These are phyloP conservation scores for Maniola hyperantus DNA, from an alignment of 2,888 invertebrate genomes.

Conservation along the genomic window DNA sequence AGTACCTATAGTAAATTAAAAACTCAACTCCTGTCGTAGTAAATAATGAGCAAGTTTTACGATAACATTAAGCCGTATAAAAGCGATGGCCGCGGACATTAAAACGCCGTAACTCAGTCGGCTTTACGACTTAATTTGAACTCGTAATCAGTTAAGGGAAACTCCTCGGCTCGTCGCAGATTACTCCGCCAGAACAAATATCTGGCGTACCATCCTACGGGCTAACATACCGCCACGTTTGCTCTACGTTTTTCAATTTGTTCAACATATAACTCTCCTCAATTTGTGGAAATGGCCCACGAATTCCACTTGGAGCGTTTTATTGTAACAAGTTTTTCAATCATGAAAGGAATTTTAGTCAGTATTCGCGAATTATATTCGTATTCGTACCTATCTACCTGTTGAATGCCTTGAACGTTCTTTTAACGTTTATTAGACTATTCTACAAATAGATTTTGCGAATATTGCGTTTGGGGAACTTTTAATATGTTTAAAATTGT, in stretches of 20 bases:
- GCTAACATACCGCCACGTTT: slow-evolving; percentile 43
- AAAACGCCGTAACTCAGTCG: slow-evolving; percentile 71
- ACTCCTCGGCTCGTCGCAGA: slow-evolving; percentile 51
- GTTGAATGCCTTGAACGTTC: slow-evolving; percentile 27
- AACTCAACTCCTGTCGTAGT: slow-evolving; percentile 22
- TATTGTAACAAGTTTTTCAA: slow-evolving; percentile 42
- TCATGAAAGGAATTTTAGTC: slow-evolving; percentile 38
- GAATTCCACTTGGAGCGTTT: slow-evolving; percentile 36
- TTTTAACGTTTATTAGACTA: slow-evolving; percentile 6
- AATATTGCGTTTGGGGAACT: not conserved
- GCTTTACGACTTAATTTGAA: slow-evolving; percentile 79
- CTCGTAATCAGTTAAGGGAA: slow-evolving; percentile 75
- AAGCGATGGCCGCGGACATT: slow-evolving; percentile 42
- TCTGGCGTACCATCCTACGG: slow-evolving; percentile 58
- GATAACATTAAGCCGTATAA: slow-evolving; percentile 30
- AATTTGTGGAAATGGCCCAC: slow-evolving; percentile 41
- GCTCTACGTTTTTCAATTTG: slow-evolving; percentile 47
- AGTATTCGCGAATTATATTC: slow-evolving; percentile 25
- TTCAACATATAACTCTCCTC: slow-evolving; percentile 41
- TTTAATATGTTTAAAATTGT: too few relatives aligned
- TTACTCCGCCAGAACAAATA: slow-evolving; percentile 53
- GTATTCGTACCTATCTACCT: slow-evolving; percentile 24
- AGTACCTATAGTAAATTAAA: slow-evolving; percentile 6
- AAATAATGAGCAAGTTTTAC: slow-evolving; percentile 32
- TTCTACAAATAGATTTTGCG: not conserved